phyloP scores from a whole-genome alignment of 2,113 vertebrate genomes.

The Melanocharis versteri region DNA sequence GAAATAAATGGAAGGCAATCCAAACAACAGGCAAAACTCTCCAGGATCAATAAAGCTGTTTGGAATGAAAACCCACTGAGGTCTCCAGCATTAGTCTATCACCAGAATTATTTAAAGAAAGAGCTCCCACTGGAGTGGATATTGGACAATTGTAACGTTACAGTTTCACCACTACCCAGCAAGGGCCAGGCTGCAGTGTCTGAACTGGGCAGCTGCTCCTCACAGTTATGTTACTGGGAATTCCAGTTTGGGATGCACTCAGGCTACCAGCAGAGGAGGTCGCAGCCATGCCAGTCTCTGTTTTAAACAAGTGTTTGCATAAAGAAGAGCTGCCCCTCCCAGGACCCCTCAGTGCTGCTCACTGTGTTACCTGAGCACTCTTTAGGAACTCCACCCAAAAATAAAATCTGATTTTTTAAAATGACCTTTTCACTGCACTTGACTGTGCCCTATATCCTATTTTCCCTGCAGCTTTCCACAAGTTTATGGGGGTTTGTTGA shows the following conservation, averaged over 20 bases:
- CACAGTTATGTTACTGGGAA: too few species aligned
- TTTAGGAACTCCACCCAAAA: not conserved
- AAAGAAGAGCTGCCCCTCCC: not conserved
- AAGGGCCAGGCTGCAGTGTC: not conserved
- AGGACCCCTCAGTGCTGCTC: not conserved
- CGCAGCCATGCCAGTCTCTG: accelerated
- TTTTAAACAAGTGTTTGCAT: not conserved
- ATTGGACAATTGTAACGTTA: not conserved
- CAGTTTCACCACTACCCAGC: not conserved
- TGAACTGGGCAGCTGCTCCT: not conserved
- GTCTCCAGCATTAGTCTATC: not conserved
- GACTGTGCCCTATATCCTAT: not conserved
- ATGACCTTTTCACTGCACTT: not conserved
- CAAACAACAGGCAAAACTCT: not conserved
- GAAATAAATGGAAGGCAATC: not conserved
- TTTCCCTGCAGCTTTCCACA: not conserved
- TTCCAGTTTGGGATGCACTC: not conserved
- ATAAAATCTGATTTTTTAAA: not conserved
- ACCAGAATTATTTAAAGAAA: not conserved
- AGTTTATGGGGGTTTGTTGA: not conserved
- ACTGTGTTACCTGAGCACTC: not conserved
- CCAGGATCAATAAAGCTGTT: not conserved
- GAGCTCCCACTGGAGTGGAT: not conserved
- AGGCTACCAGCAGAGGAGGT: not conserved
- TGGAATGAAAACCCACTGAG: not conserved